Evolutionary conservation across 2,113 vertebrate genomes (phyloP), one percentile per base, ranked within the genome.

Genomic region (Casuarius casuarius): DNA sequence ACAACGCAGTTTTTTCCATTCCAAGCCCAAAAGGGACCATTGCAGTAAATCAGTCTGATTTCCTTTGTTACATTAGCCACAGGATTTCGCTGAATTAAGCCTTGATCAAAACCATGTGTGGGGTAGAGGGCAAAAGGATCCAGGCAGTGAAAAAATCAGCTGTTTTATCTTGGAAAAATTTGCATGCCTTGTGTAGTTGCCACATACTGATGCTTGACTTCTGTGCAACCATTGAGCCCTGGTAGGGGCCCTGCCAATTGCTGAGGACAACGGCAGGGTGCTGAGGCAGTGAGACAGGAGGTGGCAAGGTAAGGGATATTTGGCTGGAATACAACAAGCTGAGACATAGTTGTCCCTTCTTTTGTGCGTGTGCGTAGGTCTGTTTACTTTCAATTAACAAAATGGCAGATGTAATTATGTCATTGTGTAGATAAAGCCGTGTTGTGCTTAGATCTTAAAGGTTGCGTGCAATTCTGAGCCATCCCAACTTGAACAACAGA

Each of bases 141-240:
- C 33, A n/a, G 23, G 1, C 23, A 2, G 2, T 25, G 52, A 84
- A 75, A 59, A 91, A 86, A 63, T 71, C 76, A 84, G 21, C 33
- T 63, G 13, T 12, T 90, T 31, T 31, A 87, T 65, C 58, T 70
- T 49, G 66, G 58, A 1, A 1, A 83, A 59, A 65, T 17, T 20
- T 35, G 10, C 2, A 0, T 28, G 20, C 13, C 61, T 76, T 0
- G 0, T 31, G 40, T 26, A n/a, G 58, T 15, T 80, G 49, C 35
- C 42, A 59, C 22, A 38, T 48, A 12, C 28, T 33, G 10, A 63
- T 16, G 7, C 26, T 78, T 46, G 42, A 94, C 40, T 68, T 74
- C 44, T 14, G n/a, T 29, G 21, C n/a, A 52, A 7, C 46, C 8
- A 14, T 2, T 2, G 51, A 82, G 31, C 12, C 15, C 40, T 90